Conservation (phyloP, 1,140 invertebrate genomes). For the Drosophila takahashii region DNA sequence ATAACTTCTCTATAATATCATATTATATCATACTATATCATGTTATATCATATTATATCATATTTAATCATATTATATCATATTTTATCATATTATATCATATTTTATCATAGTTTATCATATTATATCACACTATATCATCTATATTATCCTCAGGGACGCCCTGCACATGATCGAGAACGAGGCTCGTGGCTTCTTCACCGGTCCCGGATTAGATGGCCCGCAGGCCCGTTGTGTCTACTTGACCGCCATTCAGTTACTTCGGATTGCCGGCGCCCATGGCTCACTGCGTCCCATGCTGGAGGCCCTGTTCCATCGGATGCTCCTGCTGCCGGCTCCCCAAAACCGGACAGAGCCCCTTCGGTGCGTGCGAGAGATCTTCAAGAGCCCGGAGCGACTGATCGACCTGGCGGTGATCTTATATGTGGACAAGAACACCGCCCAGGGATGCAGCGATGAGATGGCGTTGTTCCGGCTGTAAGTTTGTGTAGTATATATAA, state of each 20-base stretch:
- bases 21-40: too few relatives aligned
- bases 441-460: conserved; percentile 92
- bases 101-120: too few relatives aligned
- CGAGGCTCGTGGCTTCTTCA: conserved; percentile 83
- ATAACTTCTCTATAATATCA: too few relatives aligned
- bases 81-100: too few relatives aligned
- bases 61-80: too few relatives aligned
- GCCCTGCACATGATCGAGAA: conserved; percentile 84
- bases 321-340: conserved; percentile 94
- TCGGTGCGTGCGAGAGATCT: conserved; percentile 91
- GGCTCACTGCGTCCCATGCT: conserved; percentile 93
- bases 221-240: conserved; percentile 84
- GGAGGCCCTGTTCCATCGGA: conserved; percentile 96
- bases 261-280: conserved; percentile 93
- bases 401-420: conserved; percentile 90
- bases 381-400: conserved; percentile 89
- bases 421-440: conserved; percentile 90
- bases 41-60: too few relatives aligned
- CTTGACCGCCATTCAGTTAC: conserved; percentile 90
- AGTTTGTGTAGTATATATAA: conserved; percentile 82
- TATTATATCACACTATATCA: neutral
- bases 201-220: conserved; percentile 79
- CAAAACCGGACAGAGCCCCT: conserved; percentile 93
- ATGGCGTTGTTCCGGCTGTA: conserved; percentile 96
- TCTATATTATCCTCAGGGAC: conserved; percentile 53